Base-by-base conservation (phyloP, 2,888 invertebrate species). In the Buathra laborator region DNA sequence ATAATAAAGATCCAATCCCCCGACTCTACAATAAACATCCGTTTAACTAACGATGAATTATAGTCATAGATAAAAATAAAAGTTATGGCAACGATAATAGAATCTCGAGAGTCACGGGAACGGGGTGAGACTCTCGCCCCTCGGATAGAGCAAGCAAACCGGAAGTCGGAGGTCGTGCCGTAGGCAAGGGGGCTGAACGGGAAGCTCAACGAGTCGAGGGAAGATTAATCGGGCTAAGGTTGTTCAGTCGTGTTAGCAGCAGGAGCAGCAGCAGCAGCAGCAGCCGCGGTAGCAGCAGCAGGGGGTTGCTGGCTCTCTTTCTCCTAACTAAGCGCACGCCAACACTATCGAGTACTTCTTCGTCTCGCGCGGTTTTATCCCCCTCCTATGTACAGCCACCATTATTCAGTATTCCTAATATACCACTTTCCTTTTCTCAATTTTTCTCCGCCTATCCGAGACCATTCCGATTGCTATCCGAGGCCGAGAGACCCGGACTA, bases 191-290 rank as follows among this genome's bases (percentile, higher is more conserved):
- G 19, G 3, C 14, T 10, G 24, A 32, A 67, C 44, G 66, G 53
- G 75, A 75, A 79, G 75, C 29, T 76, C 79, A 70, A 75, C 74
- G 75, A 83, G 75, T 64, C 71, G 48, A 43, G 66, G 44, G 66
- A 76, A 80, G 84, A 84, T 84, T 84, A 84, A 84, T 72, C 75
- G 71, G 68, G 29, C 56, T 46, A 51, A n/a, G 68, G 53, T 76
- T 64, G 32, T 70, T 19, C 59, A 29, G 51, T 43, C 9, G 62
- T 32, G 43, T 62, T 76, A 64, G 64, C 53, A 53, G 44, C 44
- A 59, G 29, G 44, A 24, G 37, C 16, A 32, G 48, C 48, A 9
- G 10, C 53, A 7, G 53, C 19, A 10, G 16, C 7, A 68, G 29
- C 10, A 48, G 48, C 24, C 1, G 24, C 24, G n/a, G n/a, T n/a